Conservation (phyloP, 2,888 invertebrate species). For the Endomychus coccineus region DNA sequence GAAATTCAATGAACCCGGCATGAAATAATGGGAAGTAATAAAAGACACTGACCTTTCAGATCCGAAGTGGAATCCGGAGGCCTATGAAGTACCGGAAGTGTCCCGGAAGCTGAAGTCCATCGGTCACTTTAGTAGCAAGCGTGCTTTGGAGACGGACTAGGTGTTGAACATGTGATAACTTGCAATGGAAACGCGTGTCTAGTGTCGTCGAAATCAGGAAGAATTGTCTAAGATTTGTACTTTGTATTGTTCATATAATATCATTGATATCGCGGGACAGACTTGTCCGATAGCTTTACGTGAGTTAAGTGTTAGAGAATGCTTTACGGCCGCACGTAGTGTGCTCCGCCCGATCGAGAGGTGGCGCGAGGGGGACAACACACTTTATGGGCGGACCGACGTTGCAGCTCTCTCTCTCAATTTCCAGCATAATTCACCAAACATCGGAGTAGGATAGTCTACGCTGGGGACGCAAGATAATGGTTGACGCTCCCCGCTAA, state of each 20-base stretch:
- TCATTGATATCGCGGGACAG: constrained; percentile 39
- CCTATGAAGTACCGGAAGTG: constrained; percentile 40
- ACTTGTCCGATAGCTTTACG: constrained; percentile 45
- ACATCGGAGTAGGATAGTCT: constrained; percentile 32
- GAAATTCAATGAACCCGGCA: too few species aligned
- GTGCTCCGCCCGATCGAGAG: constrained; percentile 40
- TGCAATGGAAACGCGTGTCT: constrained; percentile 5
- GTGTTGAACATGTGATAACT: constrained; percentile 3
- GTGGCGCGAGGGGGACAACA: constrained; percentile 32
- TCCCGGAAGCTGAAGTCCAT: constrained; percentile 41
- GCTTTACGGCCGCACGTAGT: constrained; percentile 43
- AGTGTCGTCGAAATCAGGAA: too few species aligned
- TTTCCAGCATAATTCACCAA: constrained; percentile 19
- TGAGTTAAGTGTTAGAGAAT: constrained; percentile 47
- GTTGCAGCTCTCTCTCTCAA: constrained; percentile 44
- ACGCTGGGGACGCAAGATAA: constrained; percentile 43
- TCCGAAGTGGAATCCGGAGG: constrained; percentile 38
- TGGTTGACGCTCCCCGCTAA: constrained; percentile 48
- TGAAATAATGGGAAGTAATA: constrained; percentile 40
- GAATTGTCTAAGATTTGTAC: constrained; percentile 2
- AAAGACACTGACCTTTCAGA: constrained; percentile 42
- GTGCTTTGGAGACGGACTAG: constrained; percentile 11
- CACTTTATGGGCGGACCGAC: constrained; percentile 47
- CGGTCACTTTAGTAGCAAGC: constrained; percentile 33
- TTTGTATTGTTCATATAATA: constrained; percentile 32